Evolutionary conservation across 1,140 invertebrate genomes (phyloP).

Genomic region (Bathynomus jamesi): DNA sequence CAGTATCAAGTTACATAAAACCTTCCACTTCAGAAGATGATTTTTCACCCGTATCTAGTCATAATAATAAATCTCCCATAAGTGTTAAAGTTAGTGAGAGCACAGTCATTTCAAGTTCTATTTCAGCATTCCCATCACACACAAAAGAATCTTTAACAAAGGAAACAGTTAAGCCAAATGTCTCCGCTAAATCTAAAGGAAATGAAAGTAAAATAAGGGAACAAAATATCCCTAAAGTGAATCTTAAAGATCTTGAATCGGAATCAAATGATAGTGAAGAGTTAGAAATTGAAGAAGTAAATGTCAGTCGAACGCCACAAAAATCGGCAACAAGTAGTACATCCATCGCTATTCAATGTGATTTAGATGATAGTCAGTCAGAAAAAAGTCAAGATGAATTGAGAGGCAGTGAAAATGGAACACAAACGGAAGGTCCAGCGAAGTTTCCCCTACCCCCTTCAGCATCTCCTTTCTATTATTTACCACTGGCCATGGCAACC

Average conservation of each 20-base stretch:
- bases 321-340: slow-evolving; percentile 41
- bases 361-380: slow-evolving; percentile 42
- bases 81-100: too few species aligned
- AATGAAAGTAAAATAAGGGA: too few species aligned
- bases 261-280: background rate
- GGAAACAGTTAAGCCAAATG: too few species aligned
- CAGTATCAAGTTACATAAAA: too few species aligned
- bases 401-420: slow-evolving; percentile 37
- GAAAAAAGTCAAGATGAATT: slow-evolving; percentile 10
- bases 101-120: too few species aligned
- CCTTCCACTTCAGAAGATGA: too few species aligned
- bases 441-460: slow-evolving; percentile 35
- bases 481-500: slow-evolving; percentile 36
- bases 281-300: background rate
- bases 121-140: too few species aligned
- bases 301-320: background rate
- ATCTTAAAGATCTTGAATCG: background rate
- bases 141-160: too few species aligned
- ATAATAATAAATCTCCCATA: too few species aligned
- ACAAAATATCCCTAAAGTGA: background rate
- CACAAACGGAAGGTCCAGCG: slow-evolving; percentile 46
- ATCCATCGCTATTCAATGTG: slow-evolving; percentile 54
- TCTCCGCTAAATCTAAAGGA: too few species aligned
- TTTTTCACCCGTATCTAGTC: too few species aligned
- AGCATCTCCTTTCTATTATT: slow-evolving; percentile 36